These are phyloP conservation scores for Myotis lucifugus DNA, from an alignment of 2,113 vertebrate species.

Conservation along the genomic window DNA sequence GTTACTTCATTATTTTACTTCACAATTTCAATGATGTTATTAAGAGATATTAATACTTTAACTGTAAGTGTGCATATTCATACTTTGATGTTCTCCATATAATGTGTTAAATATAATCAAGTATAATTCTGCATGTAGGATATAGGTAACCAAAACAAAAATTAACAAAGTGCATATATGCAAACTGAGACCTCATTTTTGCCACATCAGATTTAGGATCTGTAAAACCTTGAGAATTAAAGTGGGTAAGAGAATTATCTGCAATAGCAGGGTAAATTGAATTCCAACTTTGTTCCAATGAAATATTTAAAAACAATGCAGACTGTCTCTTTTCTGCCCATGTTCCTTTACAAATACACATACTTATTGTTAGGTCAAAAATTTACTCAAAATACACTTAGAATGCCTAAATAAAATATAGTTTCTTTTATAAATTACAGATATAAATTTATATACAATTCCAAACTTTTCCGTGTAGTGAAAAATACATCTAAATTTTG, in stretches of 20 bases:
- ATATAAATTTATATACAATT: not conserved
- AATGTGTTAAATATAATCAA: not conserved
- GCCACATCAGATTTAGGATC: not conserved
- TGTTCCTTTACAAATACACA: not conserved
- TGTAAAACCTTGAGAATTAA: not conserved
- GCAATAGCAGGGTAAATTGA: not conserved
- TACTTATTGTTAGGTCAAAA: not conserved
- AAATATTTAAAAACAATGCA: not conserved
- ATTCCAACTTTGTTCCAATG: not conserved
- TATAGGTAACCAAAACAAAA: not conserved
- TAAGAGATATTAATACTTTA: not conserved
- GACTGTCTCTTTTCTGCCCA: not conserved
- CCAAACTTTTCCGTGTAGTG: not conserved
- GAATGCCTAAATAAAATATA: not conserved
- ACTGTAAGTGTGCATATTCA: not conserved
- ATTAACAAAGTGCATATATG: not conserved
- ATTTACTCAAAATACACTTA: not conserved
- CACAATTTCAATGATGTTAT: not conserved
- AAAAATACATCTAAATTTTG: not conserved
- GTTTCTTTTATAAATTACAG: not conserved
- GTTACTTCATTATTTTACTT: not conserved
- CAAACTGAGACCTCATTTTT: not conserved
- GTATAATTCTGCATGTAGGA: not conserved
- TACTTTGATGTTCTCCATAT: not conserved
- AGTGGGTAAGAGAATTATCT: not conserved